These are phyloP conservation scores for Brachionus rotundiformis DNA, from an alignment of 1,140 invertebrate species.

Conservation along the genomic window DNA sequence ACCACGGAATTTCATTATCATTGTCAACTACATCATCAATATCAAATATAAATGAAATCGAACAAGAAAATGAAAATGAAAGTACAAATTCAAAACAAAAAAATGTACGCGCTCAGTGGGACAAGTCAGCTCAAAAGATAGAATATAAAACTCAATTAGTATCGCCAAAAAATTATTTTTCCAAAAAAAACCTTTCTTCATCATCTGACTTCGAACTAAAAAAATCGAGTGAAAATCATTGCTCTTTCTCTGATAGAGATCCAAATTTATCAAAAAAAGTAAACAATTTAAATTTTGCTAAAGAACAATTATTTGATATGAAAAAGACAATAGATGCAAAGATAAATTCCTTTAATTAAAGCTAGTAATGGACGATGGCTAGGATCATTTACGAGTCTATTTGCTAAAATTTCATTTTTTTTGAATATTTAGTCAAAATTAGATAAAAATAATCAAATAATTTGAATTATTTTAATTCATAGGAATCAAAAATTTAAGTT, in stretches of 20 bases:
- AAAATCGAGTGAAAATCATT: not conserved
- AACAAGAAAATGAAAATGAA: not conserved
- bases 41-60: conserved; percentile 12
- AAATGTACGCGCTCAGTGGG: not conserved
- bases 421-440: too few relatives aligned
- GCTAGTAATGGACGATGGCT: too few relatives aligned
- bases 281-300: not conserved
- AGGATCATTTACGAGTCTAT: too few relatives aligned
- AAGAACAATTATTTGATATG: conserved; percentile 46
- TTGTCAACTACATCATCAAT: conserved; percentile 1
- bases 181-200: not conserved
- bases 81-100: not conserved
- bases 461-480: too few relatives aligned
- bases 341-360: too few relatives aligned
- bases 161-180: not conserved
- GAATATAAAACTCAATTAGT: conserved; percentile 30
- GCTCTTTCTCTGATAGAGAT: too few relatives aligned
- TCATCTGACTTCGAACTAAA: not conserved
- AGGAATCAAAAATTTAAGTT: too few relatives aligned
- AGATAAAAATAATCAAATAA: too few relatives aligned
- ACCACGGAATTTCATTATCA: conserved; percentile 2
- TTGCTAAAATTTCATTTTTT: too few relatives aligned
- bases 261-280: conserved; percentile 14
- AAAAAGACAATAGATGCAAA: conserved; percentile 47
- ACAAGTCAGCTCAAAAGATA: conserved; percentile 8